Base-by-base conservation (phyloP, 2,888 invertebrate species). In the Apomyelois bistriatella region DNA sequence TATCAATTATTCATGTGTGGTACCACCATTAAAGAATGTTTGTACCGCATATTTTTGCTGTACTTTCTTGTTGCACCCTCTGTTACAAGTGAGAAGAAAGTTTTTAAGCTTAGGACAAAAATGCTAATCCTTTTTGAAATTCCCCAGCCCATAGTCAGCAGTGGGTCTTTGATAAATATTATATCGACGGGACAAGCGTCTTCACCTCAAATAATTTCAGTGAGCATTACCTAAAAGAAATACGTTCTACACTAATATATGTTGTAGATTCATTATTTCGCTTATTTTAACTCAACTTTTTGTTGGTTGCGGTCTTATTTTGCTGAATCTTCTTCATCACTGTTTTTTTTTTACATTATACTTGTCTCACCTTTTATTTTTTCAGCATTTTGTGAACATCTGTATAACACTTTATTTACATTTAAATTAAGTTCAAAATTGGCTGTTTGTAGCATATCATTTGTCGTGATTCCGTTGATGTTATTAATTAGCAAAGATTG, bases 101-200 rank as follows among this genome's bases (percentile, higher is more conserved):
- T 32, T 32, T 32, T 32, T 32, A 4, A 32, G 32, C 8, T 10
- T 8, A 32, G 5, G 5, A 22, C 22, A 22, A 32, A 32, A 10
- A 9, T 32, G 7, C 32, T 46, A 46, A 53, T 43, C 43, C 28
- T 42, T 58, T 57, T 55, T 41, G 48, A 17, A 54, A 56, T 52
- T 60, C 53, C 60, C n/a, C 89, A 89, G 89, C 89, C 89, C 37
- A 82, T 88, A 74, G 82, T 66, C 58, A 85, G 87, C 87, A 88
- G 87, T 80, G 86, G 84, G 64, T 87, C 89, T 59, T 76, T 90
- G 72, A 89, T 90, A 80, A 90, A 90, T 82, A 90, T 90, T 60
- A 90, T 90, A 79, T 90, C 89, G 17, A 89, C 89, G 9, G 89
- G 89, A 55, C 89, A 89, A 76, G 89, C 89, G 32, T 86, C 89